Evolutionary conservation across 2,797 vertebrate species (phyloP).

Genomic region (Takifugu rubripes): DNA sequence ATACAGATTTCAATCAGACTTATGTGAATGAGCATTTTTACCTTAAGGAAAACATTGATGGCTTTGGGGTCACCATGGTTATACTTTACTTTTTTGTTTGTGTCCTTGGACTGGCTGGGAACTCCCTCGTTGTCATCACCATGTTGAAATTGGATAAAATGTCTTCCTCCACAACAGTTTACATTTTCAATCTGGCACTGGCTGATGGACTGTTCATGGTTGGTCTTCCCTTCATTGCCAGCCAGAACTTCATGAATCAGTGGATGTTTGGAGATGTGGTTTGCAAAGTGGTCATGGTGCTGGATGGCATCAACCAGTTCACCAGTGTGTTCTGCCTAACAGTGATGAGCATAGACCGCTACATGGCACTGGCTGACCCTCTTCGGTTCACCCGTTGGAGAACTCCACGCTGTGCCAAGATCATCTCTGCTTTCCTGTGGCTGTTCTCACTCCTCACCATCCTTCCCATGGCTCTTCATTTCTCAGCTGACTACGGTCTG

Average conservation of each 20-base stretch:
- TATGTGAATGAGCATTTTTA: conserved; percentile 37
- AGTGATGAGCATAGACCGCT: conserved; percentile 78
- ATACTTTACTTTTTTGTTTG: conserved; percentile 72
- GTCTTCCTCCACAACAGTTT: conserved; percentile 74
- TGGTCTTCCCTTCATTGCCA: conserved; percentile 75
- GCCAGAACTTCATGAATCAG: conserved; percentile 69
- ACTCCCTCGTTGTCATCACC: conserved; percentile 67
- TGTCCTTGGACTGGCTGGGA: conserved; percentile 70
- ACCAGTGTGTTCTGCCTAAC: conserved; percentile 80
- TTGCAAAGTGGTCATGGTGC: conserved; percentile 76
- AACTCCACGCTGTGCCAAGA: conserved; percentile 65
- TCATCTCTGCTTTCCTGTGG: conserved; percentile 68
- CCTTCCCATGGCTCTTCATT: conserved; percentile 76
- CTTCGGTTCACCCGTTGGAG: conserved; percentile 69
- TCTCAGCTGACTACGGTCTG: conserved; percentile 52
- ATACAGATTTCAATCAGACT: conserved; percentile 43
- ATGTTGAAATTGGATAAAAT: conserved; percentile 75
- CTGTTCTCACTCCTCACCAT: conserved; percentile 74
- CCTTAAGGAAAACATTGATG: conserved; percentile 13
- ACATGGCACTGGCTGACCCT: conserved; percentile 69
- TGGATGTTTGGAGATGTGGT: conserved; percentile 73
- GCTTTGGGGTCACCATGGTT: conserved; percentile 62
- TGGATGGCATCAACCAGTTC: conserved; percentile 82
- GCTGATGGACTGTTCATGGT: conserved; percentile 81
- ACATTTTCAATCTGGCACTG: conserved; percentile 77